Conservation (phyloP, 2,113 vertebrate genomes). For the Pangasianodon gigas region DNA sequence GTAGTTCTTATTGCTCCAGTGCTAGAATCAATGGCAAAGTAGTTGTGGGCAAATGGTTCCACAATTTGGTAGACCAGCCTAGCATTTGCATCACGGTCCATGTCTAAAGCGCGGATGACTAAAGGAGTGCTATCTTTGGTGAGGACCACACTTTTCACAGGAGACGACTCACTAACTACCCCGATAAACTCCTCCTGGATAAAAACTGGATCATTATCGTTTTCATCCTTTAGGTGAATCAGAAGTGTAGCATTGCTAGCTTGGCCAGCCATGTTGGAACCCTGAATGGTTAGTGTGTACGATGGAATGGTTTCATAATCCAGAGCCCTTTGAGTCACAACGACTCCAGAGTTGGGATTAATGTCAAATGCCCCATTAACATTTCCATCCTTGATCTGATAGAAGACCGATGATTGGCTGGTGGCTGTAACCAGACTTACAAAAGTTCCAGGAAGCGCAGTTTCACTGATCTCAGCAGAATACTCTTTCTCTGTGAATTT, state of each 20-base stretch:
- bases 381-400: conserved; percentile 92
- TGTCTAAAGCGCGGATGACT: conserved; percentile 88
- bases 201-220: conserved; percentile 89
- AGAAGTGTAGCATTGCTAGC: conserved; percentile 82
- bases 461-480: conserved; percentile 88
- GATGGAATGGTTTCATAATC: conserved; percentile 85
- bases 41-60: conserved; percentile 87
- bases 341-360: conserved; percentile 92
- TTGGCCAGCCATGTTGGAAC: conserved; percentile 93
- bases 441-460: conserved; percentile 78
- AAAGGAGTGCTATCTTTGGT: conserved; percentile 84
- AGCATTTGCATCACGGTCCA: conserved; percentile 86
- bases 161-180: conserved; percentile 86
- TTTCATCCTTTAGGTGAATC: conserved; percentile 90
- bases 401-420: conserved; percentile 92
- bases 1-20: conserved; percentile 90
- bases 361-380: conserved; percentile 81
- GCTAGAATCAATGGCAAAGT: conserved; percentile 92
- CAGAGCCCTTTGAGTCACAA: conserved; percentile 82
- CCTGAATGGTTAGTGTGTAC: conserved; percentile 85
- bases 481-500: conserved; percentile 87
- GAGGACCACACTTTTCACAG: conserved; percentile 86
- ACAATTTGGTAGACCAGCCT: conserved; percentile 94
- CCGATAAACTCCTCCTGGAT: conserved; percentile 83
- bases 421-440: conserved; percentile 82